Base-by-base conservation (phyloP, 2,797 vertebrate genomes). In the Pygocentrus nattereri region DNA sequence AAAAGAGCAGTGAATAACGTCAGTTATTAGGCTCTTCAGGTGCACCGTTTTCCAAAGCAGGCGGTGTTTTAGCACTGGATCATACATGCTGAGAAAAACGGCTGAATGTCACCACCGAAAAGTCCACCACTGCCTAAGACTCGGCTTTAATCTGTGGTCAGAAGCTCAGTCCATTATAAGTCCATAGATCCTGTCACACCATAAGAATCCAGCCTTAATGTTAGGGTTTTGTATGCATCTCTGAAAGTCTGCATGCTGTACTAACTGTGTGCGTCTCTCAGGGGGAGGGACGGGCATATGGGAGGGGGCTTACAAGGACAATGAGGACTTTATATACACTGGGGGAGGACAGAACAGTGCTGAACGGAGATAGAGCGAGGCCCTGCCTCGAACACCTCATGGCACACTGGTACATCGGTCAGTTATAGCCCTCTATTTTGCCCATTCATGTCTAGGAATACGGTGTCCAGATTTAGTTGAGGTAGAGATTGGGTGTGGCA, bases 271-370 rank as follows among this genome's bases (percentile, higher is more conserved):
- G 74, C 71, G n/a, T 75, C 62, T 74, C 34, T 52, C 59, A 30
- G 64, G 54, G 27, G 44, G 19, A 31, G 41, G 16, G 10, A 31
- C 76, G 16, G 10, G 31, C 76, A 82, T 68, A 75, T 44, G 41
- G 65, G 27, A 68, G 76, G 82, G 61, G 7, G 54, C 77, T 41
- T 8, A 49, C 54, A 44, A 76, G 64, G 86, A 94, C 93, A 93
- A 94, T 87, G 92, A 88, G 2, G 30, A 88, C 90, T 84, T 91
- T 94, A 91, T 93, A 62, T 54, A 47, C 75, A 23, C 1, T 84
- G 82, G 41, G 41, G 41, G 41, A 44, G 41, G 41, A 79, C 13
- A 41, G 34, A 61, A 50, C 10, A 65, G 64, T 31, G 31, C 21
- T 18, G 78, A 80, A 44, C 81, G 82, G 89, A 76, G 90, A 78